These are phyloP conservation scores for Enoplosus armatus DNA, from an alignment of 2,797 vertebrate species.

Conservation along the genomic window DNA sequence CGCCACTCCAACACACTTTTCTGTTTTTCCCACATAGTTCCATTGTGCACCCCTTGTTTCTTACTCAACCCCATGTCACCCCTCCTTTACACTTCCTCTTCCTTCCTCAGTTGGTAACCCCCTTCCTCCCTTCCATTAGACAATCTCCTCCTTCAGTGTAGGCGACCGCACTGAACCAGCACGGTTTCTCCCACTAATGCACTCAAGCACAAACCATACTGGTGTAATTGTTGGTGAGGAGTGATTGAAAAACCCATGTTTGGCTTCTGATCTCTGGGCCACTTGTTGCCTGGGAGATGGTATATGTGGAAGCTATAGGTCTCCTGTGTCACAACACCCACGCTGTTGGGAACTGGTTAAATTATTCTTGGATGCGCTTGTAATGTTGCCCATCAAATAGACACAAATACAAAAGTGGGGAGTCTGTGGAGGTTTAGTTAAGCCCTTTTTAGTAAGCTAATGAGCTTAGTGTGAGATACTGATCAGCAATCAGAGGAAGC, in stretches of 20 bases:
- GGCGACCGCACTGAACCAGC: neutral
- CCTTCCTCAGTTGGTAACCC: slow-evolving; percentile 12
- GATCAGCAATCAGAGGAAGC: slow-evolving; percentile 79
- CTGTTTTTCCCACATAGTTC: slow-evolving; percentile 45
- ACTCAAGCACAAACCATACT: slow-evolving; percentile 2
- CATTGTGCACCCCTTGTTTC: slow-evolving; percentile 43
- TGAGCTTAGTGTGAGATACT: slow-evolving; percentile 82
- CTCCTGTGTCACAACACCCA: slow-evolving; percentile 49
- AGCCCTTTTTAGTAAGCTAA: slow-evolving; percentile 79
- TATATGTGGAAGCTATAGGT: slow-evolving; percentile 37
- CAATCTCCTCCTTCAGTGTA: slow-evolving; percentile 44
- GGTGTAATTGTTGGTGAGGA: slow-evolving; percentile 26
- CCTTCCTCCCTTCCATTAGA: slow-evolving; percentile 38
- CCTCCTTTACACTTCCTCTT: neutral
- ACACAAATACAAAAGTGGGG: slow-evolving; percentile 68
- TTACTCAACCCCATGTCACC: slow-evolving; percentile 17
- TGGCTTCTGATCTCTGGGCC: slow-evolving; percentile 54
- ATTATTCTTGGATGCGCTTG: slow-evolving; percentile 63
- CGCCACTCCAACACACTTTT: slow-evolving; percentile 25
- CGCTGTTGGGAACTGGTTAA: slow-evolving; percentile 44
- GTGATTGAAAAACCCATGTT: slow-evolving; percentile 33
- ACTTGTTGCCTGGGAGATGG: slow-evolving; percentile 53
- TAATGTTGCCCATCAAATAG: slow-evolving; percentile 74
- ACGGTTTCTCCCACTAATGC: slow-evolving; percentile 24
- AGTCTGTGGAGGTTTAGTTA: slow-evolving; percentile 78